Percentiles rank a stretch among this genome's conserved stretches.
phyloP scores from a whole-genome alignment of 1,140 invertebrate species.

The Atta colombica region DNA sequence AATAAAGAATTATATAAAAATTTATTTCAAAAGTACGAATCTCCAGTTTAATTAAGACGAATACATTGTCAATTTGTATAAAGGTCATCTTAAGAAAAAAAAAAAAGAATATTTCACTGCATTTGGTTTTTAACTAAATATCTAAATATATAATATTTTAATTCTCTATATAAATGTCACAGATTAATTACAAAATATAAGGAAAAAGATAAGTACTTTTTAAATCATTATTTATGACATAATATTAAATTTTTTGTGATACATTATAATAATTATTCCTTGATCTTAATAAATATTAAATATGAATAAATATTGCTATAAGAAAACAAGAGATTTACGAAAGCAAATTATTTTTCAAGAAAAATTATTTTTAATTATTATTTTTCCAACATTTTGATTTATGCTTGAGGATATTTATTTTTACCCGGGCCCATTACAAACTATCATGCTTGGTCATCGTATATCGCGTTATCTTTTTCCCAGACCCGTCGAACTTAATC shows the following conservation, averaged over 20 bases:
- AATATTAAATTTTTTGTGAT: background rate
- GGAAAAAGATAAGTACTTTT: background rate
- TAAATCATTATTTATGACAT: background rate
- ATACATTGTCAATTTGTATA: constrained; percentile 10
- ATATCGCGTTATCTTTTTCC: constrained; percentile 8
- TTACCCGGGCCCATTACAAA: background rate
- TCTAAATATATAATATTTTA: background rate
- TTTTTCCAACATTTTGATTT: constrained; percentile 5
- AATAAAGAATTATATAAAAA: constrained; percentile 8
- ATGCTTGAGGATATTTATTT: constrained; percentile 29
- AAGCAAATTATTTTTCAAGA: background rate
- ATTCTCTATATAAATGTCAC: background rate
- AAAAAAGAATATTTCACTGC: background rate
- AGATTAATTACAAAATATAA: background rate
- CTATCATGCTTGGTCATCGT: background rate
- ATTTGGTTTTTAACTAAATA: background rate
- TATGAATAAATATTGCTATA: background rate
- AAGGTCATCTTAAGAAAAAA: background rate
- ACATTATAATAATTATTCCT: constrained; percentile 21
- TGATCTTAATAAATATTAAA: background rate
- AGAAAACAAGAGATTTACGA: background rate
- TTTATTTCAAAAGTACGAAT: background rate
- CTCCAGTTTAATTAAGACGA: background rate
- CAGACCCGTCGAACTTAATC: constrained; percentile 33
- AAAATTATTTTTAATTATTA: constrained; percentile 5